A percentile compares a stretch with the other conserved stretches of the same genome.
phyloP scores from a whole-genome alignment of 2,113 vertebrate genomes.

The Saguinus imperator region DNA sequence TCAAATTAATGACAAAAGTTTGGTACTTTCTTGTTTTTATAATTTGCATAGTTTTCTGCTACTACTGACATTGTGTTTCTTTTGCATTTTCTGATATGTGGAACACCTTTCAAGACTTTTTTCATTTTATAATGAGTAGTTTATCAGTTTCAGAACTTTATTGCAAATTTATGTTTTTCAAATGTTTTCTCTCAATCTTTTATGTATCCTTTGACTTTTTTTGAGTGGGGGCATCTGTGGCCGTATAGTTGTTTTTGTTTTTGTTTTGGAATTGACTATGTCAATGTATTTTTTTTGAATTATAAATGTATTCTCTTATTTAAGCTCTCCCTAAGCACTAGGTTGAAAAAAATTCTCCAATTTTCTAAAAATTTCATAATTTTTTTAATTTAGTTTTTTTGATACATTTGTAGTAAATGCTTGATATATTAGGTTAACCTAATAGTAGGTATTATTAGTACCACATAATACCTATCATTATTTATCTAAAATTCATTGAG shows the following conservation, averaged over 20 bases:
- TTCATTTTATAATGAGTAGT: neutral
- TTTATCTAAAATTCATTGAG: neutral
- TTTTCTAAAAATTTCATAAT: constrained; percentile 1
- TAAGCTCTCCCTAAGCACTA: neutral
- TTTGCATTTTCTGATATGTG: neutral
- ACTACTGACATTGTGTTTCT: neutral
- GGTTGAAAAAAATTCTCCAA: neutral
- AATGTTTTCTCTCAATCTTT: neutral
- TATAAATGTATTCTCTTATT: neutral
- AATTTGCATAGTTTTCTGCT: constrained; percentile 3
- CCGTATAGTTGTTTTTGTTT: neutral
- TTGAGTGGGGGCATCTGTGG: neutral
- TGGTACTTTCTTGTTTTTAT: neutral
- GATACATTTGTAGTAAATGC: neutral
- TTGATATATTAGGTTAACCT: neutral
- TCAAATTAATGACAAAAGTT: neutral
- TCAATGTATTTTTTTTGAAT: neutral
- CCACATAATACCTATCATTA: neutral
- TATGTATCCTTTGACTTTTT: neutral
- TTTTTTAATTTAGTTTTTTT: constrained; percentile 14
- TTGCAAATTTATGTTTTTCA: neutral
- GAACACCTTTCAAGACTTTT: neutral
- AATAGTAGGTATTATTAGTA: neutral
- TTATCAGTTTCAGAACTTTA: neutral
- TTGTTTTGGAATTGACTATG: neutral